Percentiles rank a stretch among this genome's conserved stretches.
Conservation (phyloP, 2,113 vertebrate species). For the Chionodraco myersi region DNA sequence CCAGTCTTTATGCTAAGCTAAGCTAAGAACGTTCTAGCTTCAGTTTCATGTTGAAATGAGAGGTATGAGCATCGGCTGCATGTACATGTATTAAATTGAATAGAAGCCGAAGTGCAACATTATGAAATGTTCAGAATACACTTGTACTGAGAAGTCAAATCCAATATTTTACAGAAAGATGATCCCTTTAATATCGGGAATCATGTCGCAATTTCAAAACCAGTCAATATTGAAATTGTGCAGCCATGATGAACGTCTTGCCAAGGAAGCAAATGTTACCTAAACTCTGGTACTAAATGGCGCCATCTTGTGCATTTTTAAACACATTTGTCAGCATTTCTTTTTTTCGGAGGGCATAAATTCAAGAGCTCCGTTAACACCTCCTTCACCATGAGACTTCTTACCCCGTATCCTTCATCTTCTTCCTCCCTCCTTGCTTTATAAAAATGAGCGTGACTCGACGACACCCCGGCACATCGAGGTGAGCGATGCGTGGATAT, state of each 20-base stretch:
- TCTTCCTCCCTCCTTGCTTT: slow-evolving; percentile 41
- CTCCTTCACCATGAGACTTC: neutral
- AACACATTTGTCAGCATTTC: neutral
- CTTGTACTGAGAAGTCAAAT: too few relatives aligned
- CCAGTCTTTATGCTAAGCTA: slow-evolving; percentile 1
- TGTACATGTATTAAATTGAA: too few relatives aligned
- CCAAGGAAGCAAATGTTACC: neutral
- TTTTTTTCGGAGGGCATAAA: neutral
- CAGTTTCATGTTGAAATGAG: neutral
- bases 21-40: neutral
- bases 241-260: neutral
- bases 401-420: slow-evolving; percentile 7
- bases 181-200: too few relatives aligned
- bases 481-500: slow-evolving; percentile 12
- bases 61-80: too few relatives aligned
- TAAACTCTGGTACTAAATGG: neutral
- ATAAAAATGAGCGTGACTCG: slow-evolving; percentile 1
- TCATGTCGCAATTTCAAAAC: too few relatives aligned
- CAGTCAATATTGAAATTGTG: too few relatives aligned
- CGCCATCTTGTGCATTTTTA: neutral
- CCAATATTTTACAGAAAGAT: too few relatives aligned
- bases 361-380: neutral
- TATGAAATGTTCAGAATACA: too few relatives aligned
- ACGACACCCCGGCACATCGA: slow-evolving; percentile 26
- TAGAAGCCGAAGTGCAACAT: too few relatives aligned